Conservation (phyloP, 2,888 invertebrate genomes). For the Tryphoninae sp. region DNA sequence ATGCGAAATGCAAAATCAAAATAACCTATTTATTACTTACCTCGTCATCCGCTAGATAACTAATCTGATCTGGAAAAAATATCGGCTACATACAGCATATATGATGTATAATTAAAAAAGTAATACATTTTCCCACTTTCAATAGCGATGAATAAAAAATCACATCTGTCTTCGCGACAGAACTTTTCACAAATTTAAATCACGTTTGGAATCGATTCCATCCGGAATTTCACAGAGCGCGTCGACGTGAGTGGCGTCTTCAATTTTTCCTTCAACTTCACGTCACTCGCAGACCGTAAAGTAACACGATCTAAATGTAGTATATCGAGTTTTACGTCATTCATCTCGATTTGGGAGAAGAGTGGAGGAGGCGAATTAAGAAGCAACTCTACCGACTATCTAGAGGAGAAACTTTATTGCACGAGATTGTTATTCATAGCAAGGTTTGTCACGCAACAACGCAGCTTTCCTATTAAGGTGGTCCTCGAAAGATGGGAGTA, state of each 20-base stretch:
- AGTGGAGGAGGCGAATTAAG: not conserved
- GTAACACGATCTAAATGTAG: slow-evolving; percentile 27
- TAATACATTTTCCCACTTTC: no score
- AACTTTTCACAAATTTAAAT: slow-evolving; percentile 25
- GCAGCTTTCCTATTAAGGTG: not conserved
- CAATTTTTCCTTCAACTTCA: slow-evolving; percentile 56
- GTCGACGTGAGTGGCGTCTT: slow-evolving; percentile 56
- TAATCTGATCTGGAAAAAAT: not conserved
- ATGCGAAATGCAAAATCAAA: slow-evolving; percentile 23
- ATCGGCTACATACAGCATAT: not conserved
- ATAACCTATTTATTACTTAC: not conserved
- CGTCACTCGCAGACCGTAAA: slow-evolving; percentile 43
- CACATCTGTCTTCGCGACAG: not conserved
- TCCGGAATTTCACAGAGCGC: slow-evolving; percentile 23
- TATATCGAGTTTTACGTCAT: not conserved
- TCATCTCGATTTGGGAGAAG: slow-evolving; percentile 2
- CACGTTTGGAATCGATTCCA: slow-evolving; percentile 31
- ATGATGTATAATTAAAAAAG: no score
- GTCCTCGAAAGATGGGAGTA: slow-evolving; percentile 18
- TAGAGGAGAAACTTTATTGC: slow-evolving; percentile 49
- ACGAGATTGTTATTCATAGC: slow-evolving; percentile 67
- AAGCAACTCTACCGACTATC: slow-evolving; percentile 5
- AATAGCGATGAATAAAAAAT: not conserved
- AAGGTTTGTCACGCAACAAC: slow-evolving; percentile 65
- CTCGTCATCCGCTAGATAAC: not conserved